Conservation (phyloP, 1,140 invertebrate genomes). For the Sinonovacula constricta region DNA sequence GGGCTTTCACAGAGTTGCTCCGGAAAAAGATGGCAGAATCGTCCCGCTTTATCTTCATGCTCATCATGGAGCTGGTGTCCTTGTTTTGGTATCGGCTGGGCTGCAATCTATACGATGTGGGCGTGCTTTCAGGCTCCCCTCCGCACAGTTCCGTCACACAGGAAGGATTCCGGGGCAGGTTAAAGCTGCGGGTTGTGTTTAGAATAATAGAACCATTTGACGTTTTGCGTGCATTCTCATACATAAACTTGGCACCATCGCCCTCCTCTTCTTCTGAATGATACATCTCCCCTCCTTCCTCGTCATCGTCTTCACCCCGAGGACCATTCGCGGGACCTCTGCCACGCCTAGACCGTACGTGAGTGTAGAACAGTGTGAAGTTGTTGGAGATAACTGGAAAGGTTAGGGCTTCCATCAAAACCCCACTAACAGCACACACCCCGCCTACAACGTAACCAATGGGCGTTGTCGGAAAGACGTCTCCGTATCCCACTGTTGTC, state of each 20-base stretch:
- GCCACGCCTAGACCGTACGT: slow-evolving; percentile 67
- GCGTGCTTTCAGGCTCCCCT: slow-evolving; percentile 37
- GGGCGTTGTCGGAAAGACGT: slow-evolving; percentile 71
- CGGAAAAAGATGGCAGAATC: slow-evolving; percentile 59
- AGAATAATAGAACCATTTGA: slow-evolving; percentile 65
- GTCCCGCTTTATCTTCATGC: slow-evolving; percentile 53
- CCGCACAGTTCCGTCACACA: slow-evolving; percentile 45
- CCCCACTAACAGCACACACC: slow-evolving; percentile 72
- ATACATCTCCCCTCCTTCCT: slow-evolving; percentile 2
- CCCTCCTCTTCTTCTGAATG: slow-evolving; percentile 44
- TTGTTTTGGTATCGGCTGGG: slow-evolving; percentile 50
- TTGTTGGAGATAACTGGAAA: slow-evolving; percentile 77
- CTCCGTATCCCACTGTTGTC: slow-evolving; percentile 81
- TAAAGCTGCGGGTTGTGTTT: slow-evolving; percentile 35
- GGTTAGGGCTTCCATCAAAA: slow-evolving; percentile 73
- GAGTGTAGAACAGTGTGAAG: slow-evolving; percentile 75
- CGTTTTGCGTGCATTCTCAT: slow-evolving; percentile 56
- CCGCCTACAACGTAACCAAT: slow-evolving; percentile 81
- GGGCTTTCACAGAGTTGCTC: slow-evolving; percentile 62
- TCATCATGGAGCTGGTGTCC: slow-evolving; percentile 65
- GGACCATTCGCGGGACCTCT: slow-evolving; percentile 51
- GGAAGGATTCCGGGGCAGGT: slow-evolving; percentile 66
- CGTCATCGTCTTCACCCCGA: slow-evolving; percentile 19
- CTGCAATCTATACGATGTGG: slow-evolving; percentile 38
- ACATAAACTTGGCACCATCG: slow-evolving; percentile 46